Evolutionary conservation across 35 echinoderm and acorn worm genomes (phyloP).

Genomic region (Apostichopus parvimensis): DNA sequence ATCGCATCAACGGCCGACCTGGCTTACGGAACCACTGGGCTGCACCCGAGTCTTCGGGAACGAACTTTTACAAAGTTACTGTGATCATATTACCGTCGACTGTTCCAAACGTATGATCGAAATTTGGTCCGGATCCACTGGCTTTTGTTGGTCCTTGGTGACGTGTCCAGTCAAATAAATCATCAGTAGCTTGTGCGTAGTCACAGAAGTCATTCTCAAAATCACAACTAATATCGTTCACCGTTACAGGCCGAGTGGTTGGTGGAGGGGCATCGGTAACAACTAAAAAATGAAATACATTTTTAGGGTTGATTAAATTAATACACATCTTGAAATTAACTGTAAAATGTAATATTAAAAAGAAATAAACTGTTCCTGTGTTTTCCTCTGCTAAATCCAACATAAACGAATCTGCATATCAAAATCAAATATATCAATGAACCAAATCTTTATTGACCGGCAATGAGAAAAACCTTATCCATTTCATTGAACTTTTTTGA

Average conservation of each 20-base stretch:
- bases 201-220: slow-evolving; percentile 55
- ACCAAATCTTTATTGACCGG: too few species aligned
- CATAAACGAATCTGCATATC: too few species aligned
- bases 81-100: not conserved
- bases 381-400: too few species aligned
- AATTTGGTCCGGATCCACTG: slow-evolving; percentile 18
- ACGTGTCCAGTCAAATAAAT: slow-evolving; percentile 41
- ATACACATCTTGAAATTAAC: not conserved
- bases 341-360: not conserved
- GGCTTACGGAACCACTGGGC: too few species aligned
- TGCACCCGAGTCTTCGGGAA: too few species aligned
- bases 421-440: too few species aligned
- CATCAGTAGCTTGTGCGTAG: slow-evolving; percentile 39
- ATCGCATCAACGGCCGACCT: too few species aligned
- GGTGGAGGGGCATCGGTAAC: slow-evolving; percentile 10
- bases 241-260: not conserved
- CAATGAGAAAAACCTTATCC: too few species aligned
- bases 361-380: not conserved
- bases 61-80: too few species aligned
- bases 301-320: not conserved
- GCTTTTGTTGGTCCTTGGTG: slow-evolving; percentile 18
- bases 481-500: too few species aligned
- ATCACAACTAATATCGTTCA: slow-evolving; percentile 57
- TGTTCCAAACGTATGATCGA: slow-evolving; percentile 45
- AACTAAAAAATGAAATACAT: slow-evolving; percentile 2